A percentile compares a stretch with the other conserved stretches of the same genome.
These are phyloP conservation scores for Helicoverpa zea DNA, from an alignment of 1,140 invertebrate genomes.

Conservation along the genomic window DNA sequence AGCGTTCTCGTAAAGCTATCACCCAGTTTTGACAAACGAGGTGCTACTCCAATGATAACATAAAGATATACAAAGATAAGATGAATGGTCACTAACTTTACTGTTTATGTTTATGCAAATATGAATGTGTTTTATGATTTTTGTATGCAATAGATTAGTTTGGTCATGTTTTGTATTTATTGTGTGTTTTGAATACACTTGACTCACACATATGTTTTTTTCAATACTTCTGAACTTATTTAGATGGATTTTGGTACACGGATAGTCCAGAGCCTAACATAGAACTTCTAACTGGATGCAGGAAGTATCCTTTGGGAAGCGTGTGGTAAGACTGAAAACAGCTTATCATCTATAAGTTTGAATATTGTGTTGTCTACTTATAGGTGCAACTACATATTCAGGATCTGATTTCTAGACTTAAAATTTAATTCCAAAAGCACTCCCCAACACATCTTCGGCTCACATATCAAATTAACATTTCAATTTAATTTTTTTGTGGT, in stretches of 20 bases:
- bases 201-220: too few relatives aligned
- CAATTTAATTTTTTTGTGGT: slow-evolving; percentile 78
- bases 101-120: slow-evolving; percentile 23
- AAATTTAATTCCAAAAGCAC: background rate
- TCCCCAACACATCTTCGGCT: slow-evolving; percentile 36
- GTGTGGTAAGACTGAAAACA: too few relatives aligned
- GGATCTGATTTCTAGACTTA: too few relatives aligned
- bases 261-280: too few relatives aligned
- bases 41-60: background rate
- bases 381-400: too few relatives aligned
- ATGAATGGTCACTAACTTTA: background rate
- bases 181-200: too few relatives aligned
- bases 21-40: slow-evolving; percentile 18
- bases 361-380: too few relatives aligned
- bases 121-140: background rate
- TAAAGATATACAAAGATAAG: slow-evolving; percentile 4
- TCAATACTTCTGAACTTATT: too few relatives aligned
- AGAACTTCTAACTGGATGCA: too few relatives aligned
- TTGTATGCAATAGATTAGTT: background rate
- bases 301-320: too few relatives aligned
- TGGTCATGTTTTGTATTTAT: background rate
- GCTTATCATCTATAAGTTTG: too few relatives aligned
- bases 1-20: background rate
- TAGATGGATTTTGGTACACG: too few relatives aligned
- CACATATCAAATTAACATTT: slow-evolving; percentile 75